Conservation (phyloP, 2,888 invertebrate species). For the Merodon equestris region DNA sequence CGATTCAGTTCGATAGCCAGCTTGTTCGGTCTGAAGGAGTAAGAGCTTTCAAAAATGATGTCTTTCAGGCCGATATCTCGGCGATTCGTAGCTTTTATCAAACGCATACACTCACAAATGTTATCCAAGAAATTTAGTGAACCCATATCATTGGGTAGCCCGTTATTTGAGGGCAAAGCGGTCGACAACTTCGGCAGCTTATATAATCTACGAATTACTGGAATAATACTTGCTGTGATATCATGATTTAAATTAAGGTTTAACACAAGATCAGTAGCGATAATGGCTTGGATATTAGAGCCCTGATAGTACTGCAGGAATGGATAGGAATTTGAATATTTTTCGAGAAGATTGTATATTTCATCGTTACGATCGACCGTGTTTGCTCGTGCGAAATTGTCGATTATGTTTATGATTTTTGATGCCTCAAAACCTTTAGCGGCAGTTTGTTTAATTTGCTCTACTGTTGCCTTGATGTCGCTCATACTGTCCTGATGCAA, state of each 20-base stretch:
- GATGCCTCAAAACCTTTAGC: conserved; percentile 82
- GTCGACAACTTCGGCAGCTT: conserved; percentile 60
- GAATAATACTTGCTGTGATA: conserved; percentile 74
- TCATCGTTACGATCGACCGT: conserved; percentile 72
- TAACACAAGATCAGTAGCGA: conserved; percentile 76
- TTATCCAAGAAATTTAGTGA: conserved; percentile 73
- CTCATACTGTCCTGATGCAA: conserved; percentile 69
- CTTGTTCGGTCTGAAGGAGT: conserved; percentile 72
- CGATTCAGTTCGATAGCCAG: conserved; percentile 73
- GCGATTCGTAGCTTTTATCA: conserved; percentile 69
- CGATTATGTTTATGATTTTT: conserved; percentile 82
- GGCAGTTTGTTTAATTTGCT: conserved; percentile 80
- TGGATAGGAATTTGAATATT: conserved; percentile 73
- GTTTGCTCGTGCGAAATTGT: conserved; percentile 80
- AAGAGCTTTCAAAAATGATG: conserved; percentile 72
- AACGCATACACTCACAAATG: conserved; percentile 75
- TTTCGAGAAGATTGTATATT: conserved; percentile 72
- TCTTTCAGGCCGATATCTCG: conserved; percentile 70
- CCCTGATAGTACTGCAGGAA: conserved; percentile 75
- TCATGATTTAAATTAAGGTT: conserved; percentile 76
- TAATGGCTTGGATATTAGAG: conserved; percentile 73
- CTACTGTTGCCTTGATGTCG: conserved; percentile 73
- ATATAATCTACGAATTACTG: conserved; percentile 74
- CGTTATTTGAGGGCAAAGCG: conserved; percentile 54
- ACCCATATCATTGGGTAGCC: conserved; percentile 73